Evolutionary conservation across 2,888 invertebrate genomes (phyloP).

Genomic region (Aphelenchoides bicaudatus): DNA sequence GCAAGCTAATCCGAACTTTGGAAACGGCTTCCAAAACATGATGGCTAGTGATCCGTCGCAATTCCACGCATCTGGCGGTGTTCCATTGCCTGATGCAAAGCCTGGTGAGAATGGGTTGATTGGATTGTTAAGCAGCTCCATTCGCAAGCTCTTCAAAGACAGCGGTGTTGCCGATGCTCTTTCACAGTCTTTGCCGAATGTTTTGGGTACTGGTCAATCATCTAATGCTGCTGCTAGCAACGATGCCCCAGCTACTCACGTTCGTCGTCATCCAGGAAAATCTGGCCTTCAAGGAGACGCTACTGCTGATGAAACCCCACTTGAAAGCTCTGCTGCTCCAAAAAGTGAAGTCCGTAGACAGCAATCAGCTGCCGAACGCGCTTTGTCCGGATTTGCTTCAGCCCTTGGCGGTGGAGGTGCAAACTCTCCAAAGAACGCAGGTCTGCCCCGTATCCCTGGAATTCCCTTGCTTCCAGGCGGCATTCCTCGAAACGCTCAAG

Average conservation of each 20-base stretch:
- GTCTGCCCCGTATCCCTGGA: conserved; percentile 59
- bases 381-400: conserved; percentile 71
- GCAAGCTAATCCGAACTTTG: conserved; percentile 59
- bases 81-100: conserved; percentile 55
- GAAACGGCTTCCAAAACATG: conserved; percentile 45
- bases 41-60: conserved; percentile 43
- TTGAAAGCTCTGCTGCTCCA: conserved; percentile 12
- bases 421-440: conserved; percentile 59
- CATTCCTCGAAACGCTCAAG: conserved; percentile 58
- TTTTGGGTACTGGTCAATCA: conserved; percentile 44
- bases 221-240: conserved; percentile 20
- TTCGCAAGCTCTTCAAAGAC: conserved; percentile 59
- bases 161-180: conserved; percentile 59
- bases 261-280: neutral
- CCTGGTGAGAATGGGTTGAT: conserved; percentile 60
- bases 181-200: conserved; percentile 53
- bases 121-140: conserved; percentile 56
- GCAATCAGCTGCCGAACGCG: conserved; percentile 55
- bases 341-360: conserved; percentile 51
- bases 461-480: conserved; percentile 59
- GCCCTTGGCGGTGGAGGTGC: conserved; percentile 70
- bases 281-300: neutral
- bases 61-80: conserved; percentile 40
- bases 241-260: conserved; percentile 3
- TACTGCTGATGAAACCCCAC: conserved; percentile 10